Conservation (phyloP, 2,888 invertebrate species). For the Epistrophe grossulariae region DNA sequence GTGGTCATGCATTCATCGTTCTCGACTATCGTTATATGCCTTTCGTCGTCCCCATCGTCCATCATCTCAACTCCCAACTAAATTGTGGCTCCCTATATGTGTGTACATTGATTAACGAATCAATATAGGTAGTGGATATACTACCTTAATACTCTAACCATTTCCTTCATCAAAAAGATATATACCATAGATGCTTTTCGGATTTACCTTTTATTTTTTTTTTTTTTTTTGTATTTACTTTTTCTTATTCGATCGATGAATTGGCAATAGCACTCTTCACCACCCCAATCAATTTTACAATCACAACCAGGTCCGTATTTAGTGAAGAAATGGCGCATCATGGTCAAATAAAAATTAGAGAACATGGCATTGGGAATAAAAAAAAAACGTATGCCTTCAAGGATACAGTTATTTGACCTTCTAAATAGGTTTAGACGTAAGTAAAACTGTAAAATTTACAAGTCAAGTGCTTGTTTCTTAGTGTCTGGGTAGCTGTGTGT, state of each 20-base stretch:
- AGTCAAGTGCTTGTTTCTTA: no score
- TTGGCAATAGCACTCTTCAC: constrained; percentile 45
- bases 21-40: constrained; percentile 6
- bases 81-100: constrained; percentile 46
- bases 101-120: constrained; percentile 75
- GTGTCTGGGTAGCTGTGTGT: no score
- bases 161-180: constrained; percentile 42
- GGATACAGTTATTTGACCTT: no score
- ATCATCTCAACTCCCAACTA: constrained; percentile 16
- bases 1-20: constrained; percentile 65
- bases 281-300: constrained; percentile 29
- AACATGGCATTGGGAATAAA: no score
- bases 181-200: constrained; percentile 40
- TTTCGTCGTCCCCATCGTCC: constrained; percentile 6
- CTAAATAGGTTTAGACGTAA: no score
- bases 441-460: no score
- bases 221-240: constrained; percentile 57
- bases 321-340: neutral
- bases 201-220: constrained; percentile 51
- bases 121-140: constrained; percentile 45
- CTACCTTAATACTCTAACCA: constrained; percentile 30
- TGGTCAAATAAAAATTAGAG: no score
- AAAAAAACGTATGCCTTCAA: no score
- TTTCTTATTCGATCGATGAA: constrained; percentile 58
- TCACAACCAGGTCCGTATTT: neutral